phyloP scores from a whole-genome alignment of 1,140 invertebrate genomes.

The Bombus sibiricus region DNA sequence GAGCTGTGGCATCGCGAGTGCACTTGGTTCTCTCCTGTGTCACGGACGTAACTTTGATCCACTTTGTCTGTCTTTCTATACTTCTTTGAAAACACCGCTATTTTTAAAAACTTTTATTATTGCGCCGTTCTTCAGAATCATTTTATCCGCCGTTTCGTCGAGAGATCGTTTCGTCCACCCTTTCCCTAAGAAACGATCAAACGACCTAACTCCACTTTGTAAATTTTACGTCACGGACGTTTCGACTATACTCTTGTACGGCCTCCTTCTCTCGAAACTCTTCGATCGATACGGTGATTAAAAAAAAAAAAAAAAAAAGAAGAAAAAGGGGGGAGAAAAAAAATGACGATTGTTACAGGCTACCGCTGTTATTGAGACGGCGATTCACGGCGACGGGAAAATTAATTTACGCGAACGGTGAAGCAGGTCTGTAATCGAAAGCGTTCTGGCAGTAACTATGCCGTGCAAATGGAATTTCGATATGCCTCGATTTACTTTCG shows the following conservation, averaged over 20 bases:
- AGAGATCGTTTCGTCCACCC: too few species aligned
- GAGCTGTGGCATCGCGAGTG: conserved; percentile 20
- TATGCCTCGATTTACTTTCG: conserved; percentile 45
- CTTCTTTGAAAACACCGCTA: not conserved
- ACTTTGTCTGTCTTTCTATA: not conserved
- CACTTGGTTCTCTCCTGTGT: conserved; percentile 13
- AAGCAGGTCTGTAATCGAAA: conserved; percentile 32
- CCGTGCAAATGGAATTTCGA: conserved; percentile 20
- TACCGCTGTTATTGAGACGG: conserved; percentile 31
- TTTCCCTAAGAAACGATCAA: too few species aligned
- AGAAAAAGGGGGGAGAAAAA: too few species aligned
- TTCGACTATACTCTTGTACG: too few species aligned
- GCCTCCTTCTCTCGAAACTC: too few species aligned
- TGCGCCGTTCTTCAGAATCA: not conserved
- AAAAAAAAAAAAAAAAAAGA: too few species aligned
- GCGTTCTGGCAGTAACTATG: not conserved
- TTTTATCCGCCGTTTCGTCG: not conserved
- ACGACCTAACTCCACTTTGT: too few species aligned
- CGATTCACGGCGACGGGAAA: not conserved
- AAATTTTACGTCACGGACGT: too few species aligned
- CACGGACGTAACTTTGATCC: conserved; percentile 31
- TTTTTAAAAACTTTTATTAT: not conserved
- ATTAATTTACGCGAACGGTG: conserved; percentile 6
- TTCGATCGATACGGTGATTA: too few species aligned
- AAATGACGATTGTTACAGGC: not conserved